Base-by-base conservation (phyloP, 2,113 vertebrate species). In the Misgurnus mizolepis region DNA sequence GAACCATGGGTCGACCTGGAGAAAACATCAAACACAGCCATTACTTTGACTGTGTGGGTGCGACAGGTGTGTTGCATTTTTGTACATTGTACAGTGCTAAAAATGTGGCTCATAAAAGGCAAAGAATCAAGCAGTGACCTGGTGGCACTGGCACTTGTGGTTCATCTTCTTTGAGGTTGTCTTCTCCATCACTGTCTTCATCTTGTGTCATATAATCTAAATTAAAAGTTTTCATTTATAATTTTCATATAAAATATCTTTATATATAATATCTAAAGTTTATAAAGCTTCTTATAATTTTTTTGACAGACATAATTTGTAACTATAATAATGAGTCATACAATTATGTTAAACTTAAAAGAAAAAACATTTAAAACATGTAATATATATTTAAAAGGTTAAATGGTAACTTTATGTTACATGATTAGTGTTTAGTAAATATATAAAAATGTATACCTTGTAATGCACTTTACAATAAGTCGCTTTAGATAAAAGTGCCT, bases 121-220 rank as follows among this genome's bases (percentile, higher is more conserved):
- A 62, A 49, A 39, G 22, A 9, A 75, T 43, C 4, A 22, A 4
- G 6, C 43, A 45, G 4, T 7, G 81, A 94, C 92, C 90, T 88
- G 88, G 15, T 7, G 71, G 56, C 18, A 80, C 43, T 0, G 80
- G 71, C 18, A 80, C 43, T 0, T 80, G 71, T 0, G 86, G 70
- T 68, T 83, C 89, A 84, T 98, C 96, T 0, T 96, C 96, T 83
- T 93, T 92, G 83, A 95, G 8, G 79, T 97, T 96, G 1, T 96
- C 96, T 6, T 91, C 89, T 2, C 91, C 91, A 2, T 93, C 91
- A 0, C 97, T 95, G 0, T 98, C 96, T 4, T 96, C 95, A 1
- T 95, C 94, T 0, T 93, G 93, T 64, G 92, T 90, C 90, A 41
- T 78, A 14, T 92, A 97, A 87, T 97, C 96, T 98, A 87, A 53